Evolutionary conservation across 2,888 invertebrate genomes (phyloP).

Genomic region (Clitarchus hookeri): DNA sequence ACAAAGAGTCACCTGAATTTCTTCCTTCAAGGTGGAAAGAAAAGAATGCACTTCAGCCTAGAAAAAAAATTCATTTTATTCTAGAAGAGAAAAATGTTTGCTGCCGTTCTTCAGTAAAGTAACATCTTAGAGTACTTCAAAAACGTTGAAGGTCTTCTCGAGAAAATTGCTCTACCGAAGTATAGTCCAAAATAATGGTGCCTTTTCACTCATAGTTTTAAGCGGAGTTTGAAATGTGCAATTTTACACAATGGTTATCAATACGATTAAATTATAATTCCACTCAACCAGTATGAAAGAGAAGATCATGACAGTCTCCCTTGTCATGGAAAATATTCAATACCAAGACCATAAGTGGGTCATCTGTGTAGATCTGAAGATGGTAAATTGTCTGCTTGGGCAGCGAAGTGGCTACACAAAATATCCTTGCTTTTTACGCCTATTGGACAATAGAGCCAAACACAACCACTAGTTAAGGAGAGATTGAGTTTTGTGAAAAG

Average conservation of each 20-base stretch:
- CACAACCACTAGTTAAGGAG: not conserved
- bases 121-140: not conserved
- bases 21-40: not conserved
- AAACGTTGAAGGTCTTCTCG: not conserved
- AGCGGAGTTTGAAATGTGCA: not conserved
- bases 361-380: conserved; percentile 10
- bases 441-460: not conserved
- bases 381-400: not conserved
- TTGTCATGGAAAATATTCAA: not conserved
- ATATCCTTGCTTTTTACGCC: conserved; percentile 11
- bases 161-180: not conserved
- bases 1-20: not conserved
- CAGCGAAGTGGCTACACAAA: not conserved
- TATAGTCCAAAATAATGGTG: not conserved
- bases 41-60: not conserved
- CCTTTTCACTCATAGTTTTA: not conserved
- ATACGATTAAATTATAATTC: not conserved
- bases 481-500: not conserved
- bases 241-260: not conserved
- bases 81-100: not conserved
- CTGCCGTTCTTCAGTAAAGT: not conserved
- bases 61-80: not conserved
- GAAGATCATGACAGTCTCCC: not conserved
- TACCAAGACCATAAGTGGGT: not conserved
- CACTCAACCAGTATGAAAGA: conserved; percentile 19